A percentile compares a stretch with the other conserved stretches of the same genome.
phyloP scores from a whole-genome alignment of 2,888 invertebrate genomes.

The Agelastica alni region DNA sequence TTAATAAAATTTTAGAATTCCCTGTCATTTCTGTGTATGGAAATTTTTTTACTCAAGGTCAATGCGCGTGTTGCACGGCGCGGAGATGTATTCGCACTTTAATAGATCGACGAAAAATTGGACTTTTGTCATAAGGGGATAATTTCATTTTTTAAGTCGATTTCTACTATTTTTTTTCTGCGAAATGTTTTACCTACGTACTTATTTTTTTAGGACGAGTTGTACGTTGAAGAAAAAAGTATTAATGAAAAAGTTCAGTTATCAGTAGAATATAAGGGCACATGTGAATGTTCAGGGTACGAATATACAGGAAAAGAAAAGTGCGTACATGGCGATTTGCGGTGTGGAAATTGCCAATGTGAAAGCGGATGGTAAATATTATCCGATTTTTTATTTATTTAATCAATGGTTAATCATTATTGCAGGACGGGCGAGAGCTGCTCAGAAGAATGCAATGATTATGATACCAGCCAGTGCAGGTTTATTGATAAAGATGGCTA shows the following conservation, averaged over 20 bases:
- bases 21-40: too few relatives aligned
- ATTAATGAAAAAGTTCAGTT: slow-evolving; percentile 71
- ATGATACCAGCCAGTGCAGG: slow-evolving; percentile 33
- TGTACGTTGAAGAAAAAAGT: slow-evolving; percentile 76
- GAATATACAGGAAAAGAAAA: slow-evolving; percentile 7
- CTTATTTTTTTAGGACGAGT: slow-evolving; percentile 47
- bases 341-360: slow-evolving; percentile 37
- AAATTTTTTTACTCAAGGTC: too few relatives aligned
- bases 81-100: too few relatives aligned
- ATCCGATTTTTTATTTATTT: too few relatives aligned
- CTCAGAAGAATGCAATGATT: slow-evolving; percentile 31
- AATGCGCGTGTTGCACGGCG: too few relatives aligned
- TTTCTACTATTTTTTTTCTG: too few relatives aligned
- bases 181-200: neutral
- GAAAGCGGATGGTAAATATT: slow-evolving; percentile 37
- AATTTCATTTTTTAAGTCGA: too few relatives aligned
- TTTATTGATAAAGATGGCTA: slow-evolving; percentile 46
- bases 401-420: slow-evolving; percentile 2
- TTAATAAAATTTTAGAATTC: too few relatives aligned
- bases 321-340: slow-evolving; percentile 32
- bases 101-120: too few relatives aligned
- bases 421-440: slow-evolving; percentile 37
- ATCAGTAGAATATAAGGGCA: slow-evolving; percentile 63
- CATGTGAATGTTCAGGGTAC: slow-evolving; percentile 35
- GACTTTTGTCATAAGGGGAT: too few relatives aligned